Conservation (phyloP, 2,888 invertebrate species). For the Drosophila leonis region DNA sequence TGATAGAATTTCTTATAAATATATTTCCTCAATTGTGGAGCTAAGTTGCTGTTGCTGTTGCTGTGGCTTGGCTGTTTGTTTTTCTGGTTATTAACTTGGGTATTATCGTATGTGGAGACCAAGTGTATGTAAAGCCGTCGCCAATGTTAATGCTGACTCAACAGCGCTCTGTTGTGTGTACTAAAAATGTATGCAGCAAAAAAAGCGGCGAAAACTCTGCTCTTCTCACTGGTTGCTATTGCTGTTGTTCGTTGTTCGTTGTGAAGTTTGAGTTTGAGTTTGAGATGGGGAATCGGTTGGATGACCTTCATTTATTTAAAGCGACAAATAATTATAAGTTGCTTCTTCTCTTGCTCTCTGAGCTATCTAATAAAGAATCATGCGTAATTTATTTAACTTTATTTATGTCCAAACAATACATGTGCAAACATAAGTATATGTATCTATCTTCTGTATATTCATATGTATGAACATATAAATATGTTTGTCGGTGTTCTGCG, state of each 20-base stretch:
- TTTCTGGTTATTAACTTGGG: constrained; percentile 65
- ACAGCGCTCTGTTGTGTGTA: constrained; percentile 39
- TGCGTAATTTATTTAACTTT: constrained; percentile 51
- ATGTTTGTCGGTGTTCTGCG: constrained; percentile 33
- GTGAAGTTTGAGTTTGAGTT: constrained; percentile 22
- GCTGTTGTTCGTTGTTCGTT: constrained; percentile 32
- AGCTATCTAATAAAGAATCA: constrained; percentile 27
- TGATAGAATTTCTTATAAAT: constrained; percentile 8
- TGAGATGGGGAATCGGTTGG: constrained; percentile 8
- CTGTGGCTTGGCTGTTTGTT: too few relatives aligned
- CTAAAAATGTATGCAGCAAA: constrained; percentile 43
- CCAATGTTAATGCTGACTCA: constrained; percentile 40
- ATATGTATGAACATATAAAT: background rate
- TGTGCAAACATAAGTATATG: constrained; percentile 18
- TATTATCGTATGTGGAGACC: constrained; percentile 50
- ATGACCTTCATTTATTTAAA: constrained; percentile 16
- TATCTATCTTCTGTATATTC: background rate
- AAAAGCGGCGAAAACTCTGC: constrained; percentile 33
- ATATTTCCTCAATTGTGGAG: constrained; percentile 8
- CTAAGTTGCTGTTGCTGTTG: background rate
- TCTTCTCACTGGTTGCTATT: background rate
- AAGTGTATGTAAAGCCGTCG: constrained; percentile 25
- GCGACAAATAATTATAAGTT: constrained; percentile 22
- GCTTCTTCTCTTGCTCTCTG: constrained; percentile 1
- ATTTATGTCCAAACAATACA: constrained; percentile 30